Evolutionary conservation across 2,797 vertebrate genomes (phyloP).

Genomic region (Petrocephalus schoutedeni): DNA sequence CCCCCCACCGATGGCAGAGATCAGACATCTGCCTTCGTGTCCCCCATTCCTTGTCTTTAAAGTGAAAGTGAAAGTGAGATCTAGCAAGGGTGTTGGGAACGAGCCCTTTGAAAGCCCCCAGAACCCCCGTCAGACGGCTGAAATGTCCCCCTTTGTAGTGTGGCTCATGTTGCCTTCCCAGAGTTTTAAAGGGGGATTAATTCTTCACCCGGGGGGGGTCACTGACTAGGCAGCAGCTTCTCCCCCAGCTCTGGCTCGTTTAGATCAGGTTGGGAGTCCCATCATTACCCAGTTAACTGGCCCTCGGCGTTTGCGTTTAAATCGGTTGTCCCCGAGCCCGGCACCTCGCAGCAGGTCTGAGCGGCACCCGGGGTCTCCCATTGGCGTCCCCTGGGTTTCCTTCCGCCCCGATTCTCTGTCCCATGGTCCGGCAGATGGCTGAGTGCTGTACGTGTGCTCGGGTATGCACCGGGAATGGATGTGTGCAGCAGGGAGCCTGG

Average conservation of each 20-base stretch:
- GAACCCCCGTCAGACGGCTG: not conserved
- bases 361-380: not conserved
- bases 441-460: not conserved
- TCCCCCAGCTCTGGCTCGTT: too few species aligned
- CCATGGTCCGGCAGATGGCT: not conserved
- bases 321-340: not conserved
- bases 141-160: not conserved
- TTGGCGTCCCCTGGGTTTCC: not conserved
- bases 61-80: not conserved
- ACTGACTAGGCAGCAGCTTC: not conserved
- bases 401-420: not conserved
- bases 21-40: slow-evolving; percentile 19
- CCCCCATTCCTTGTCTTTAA: not conserved
- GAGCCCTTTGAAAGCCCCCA: not conserved
- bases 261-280: slow-evolving; percentile 13
- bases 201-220: not conserved
- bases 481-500: not conserved
- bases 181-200: not conserved
- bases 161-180: not conserved
- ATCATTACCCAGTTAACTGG: slow-evolving; percentile 20
- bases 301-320: not conserved
- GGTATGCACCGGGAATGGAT: not conserved
- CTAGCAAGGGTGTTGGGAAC: not conserved
- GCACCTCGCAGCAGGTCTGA: not conserved
- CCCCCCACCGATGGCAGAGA: slow-evolving; percentile 12